Evolutionary conservation across 2,888 invertebrate species (phyloP).

Genomic region (Eilema griseolum): DNA sequence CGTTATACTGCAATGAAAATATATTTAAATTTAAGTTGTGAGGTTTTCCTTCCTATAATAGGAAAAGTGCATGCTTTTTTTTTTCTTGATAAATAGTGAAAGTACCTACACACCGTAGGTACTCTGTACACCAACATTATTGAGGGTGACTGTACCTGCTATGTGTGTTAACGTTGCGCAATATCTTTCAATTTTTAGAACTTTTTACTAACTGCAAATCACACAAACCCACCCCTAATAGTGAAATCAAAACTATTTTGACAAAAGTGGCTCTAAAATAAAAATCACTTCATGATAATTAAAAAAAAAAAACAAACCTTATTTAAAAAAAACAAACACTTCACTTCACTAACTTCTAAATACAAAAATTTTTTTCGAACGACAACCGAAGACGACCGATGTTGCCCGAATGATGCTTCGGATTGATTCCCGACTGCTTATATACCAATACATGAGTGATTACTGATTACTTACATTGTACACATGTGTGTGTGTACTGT

Average conservation of each 20-base stretch:
- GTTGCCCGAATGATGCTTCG: constrained; percentile 50
- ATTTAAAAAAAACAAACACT: constrained; percentile 9
- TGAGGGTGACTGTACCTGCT: no score
- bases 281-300: background rate
- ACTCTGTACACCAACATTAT: no score
- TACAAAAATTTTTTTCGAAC: constrained; percentile 38
- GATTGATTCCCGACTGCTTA: constrained; percentile 42
- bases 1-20: background rate
- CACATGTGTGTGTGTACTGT: constrained; percentile 24
- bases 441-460: constrained; percentile 51
- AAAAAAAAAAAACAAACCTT: constrained; percentile 32
- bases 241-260: no score
- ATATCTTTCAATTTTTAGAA: no score
- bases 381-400: constrained; percentile 39
- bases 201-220: background rate
- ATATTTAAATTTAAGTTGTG: background rate
- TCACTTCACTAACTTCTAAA: constrained; percentile 18
- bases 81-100: no score
- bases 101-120: background rate
- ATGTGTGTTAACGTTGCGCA: no score
- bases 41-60: background rate
- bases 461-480: constrained; percentile 45
- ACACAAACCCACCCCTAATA: no score
- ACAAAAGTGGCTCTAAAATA: background rate
- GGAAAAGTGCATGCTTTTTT: no score